These are phyloP conservation scores for Plutomurus gul DNA, from an alignment of 1,140 invertebrate genomes.

Conservation along the genomic window DNA sequence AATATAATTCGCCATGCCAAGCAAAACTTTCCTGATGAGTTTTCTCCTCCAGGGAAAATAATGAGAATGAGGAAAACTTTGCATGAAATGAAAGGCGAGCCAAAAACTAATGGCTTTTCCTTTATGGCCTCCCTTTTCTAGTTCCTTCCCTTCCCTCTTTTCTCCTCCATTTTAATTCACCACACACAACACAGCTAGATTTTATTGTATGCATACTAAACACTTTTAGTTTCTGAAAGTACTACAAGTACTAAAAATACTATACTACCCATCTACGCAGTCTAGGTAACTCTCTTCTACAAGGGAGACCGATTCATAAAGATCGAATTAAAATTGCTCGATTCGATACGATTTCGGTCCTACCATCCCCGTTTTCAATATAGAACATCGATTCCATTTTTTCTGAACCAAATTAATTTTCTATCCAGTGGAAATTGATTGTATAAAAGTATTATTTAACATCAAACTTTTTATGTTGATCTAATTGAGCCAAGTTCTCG, in stretches of 20 bases:
- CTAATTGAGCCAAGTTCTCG: too few species aligned
- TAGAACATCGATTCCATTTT: too few species aligned
- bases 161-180: constrained; percentile 31
- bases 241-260: constrained; percentile 20
- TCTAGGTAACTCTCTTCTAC: too few species aligned
- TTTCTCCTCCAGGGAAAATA: constrained; percentile 50
- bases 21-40: constrained; percentile 46
- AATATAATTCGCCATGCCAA: constrained; percentile 19
- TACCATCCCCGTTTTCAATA: too few species aligned
- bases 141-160: constrained; percentile 19
- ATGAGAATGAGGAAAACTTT: constrained; percentile 38
- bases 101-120: constrained; percentile 44
- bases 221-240: neutral
- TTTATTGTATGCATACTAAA: constrained; percentile 2
- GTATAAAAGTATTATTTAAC: too few species aligned
- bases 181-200: constrained; percentile 16
- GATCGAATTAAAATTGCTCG: too few species aligned
- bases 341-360: too few species aligned
- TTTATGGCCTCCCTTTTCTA: constrained; percentile 10
- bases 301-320: too few species aligned
- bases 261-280: too few species aligned
- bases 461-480: too few species aligned
- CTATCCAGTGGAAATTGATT: too few species aligned
- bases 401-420: too few species aligned
- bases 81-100: constrained; percentile 32